Evolutionary conservation across 2,113 vertebrate species (phyloP), one percentile per base, ranked within the genome.

Genomic region (Tringa solitaria): DNA sequence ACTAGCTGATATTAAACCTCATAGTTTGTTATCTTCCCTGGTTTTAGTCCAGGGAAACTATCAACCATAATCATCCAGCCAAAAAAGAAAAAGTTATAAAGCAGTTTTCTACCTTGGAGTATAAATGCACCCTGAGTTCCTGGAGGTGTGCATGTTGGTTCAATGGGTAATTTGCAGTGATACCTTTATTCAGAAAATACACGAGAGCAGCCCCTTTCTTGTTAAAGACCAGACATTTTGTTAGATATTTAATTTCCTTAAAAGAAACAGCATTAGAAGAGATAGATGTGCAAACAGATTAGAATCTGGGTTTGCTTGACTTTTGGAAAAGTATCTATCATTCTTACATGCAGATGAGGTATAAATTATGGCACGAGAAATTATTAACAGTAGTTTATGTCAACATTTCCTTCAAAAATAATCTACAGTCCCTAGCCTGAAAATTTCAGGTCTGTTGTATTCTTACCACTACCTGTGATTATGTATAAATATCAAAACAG

Each of bases 11-110:
- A 43, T 43, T 45, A 77, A 72, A 51, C 4, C 8, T 75, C 23
- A 9, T 6, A 14, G 27, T 68, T 85, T 70, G 18, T 51, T 59
- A 45, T 53, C 18, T 54, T 72, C 11, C 6, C 19, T 72, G 8
- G 4, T 50, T 56, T 74, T 69, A 27, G 18, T 43, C 18, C 10
- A 61, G 35, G n/a, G 15, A 51, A 81, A 74, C 23, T 33, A 60
- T 21, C 4, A 4, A 2, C 6, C 6, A 43, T 4, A 59, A 35
- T 16, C 30, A 72, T 8, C 1, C 45, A 45, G 17, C 1, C 2
- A 10, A 28, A 28, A 57, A 75, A 33, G 2, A 6, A 45, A 33
- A 20, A 30, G 10, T 2, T 12, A 15, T 10, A 9, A 63, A 83
- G 46, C 9, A 0, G 8, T 1, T 39, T 85, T 72, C 8, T 69